Base-by-base conservation (phyloP, 2,888 invertebrate species). In the Drosophila niveifrons region DNA sequence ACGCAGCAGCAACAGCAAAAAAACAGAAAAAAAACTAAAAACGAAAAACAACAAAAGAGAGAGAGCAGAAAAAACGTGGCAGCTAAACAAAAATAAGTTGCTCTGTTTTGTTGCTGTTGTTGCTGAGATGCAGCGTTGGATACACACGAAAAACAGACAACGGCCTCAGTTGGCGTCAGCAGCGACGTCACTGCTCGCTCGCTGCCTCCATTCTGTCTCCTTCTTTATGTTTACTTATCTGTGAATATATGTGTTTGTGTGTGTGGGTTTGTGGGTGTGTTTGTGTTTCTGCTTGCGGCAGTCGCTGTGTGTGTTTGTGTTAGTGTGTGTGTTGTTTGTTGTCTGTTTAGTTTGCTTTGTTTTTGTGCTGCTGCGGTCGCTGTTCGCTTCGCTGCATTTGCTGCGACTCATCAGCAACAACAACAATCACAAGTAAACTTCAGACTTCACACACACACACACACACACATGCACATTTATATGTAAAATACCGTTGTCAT, bases 61-160 rank as follows among this genome's bases (percentile, higher is more conserved):
- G 61, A 70, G 47, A 59, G 62, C 31, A 39, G 13, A 75, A 82
- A 80, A 80, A 78, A 80, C 81, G 81, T 76, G 80, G 81, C 82
- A 72, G 76, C 79, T 76, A 76, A 80, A 82, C 85, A 84, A 84
- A 84, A 82, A 82, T 84, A 84, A 84, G 71, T 79, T 76, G 61
- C 62, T 81, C 57, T 57, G 48, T 63, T 61, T 76, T 82, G 59
- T 78, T 65, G 58, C 47, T 57, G 53, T 41, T 63, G 61, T 18
- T 61, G 62, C 39, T 66, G 73, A 52, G 74, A 36, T 67, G 70
- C 74, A 66, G 68, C 72, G 47, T 75, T 80, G 83, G 72, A 82
- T 85, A 85, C 81, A 82, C 36, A 75, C 75, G 41, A 84, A 72
- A 75, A 82, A 74, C 76, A 85, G 77, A 72, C 72, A 78, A 78